Base-by-base conservation (phyloP, 2,113 vertebrate species). In the Lagopus muta region DNA sequence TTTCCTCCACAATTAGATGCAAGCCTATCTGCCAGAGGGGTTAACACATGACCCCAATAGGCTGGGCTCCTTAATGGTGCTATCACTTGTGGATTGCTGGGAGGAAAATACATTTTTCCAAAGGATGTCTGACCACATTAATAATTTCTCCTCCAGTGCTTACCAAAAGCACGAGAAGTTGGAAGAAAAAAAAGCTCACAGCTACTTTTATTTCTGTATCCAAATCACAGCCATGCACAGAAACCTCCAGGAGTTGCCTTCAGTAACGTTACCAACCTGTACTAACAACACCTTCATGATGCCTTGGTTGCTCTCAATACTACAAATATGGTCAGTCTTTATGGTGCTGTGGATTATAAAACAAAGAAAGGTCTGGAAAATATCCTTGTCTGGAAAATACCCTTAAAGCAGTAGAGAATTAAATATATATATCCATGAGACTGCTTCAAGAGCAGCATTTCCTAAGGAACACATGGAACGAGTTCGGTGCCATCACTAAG, bases 141-240 rank as follows among this genome's bases (percentile, higher is more conserved):
- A 95, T 93, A 74, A 66, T 65, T 96, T 97, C 92, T 94, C 94
- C 95, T 97, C 87, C 92, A 92, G 81, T 89, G 89, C 84, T 74
- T 30, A 73, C 87, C 80, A 87, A 96, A 94, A 58, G 94, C 38
- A 2, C 4, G 25, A 0, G 2, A 72, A 73, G 65, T 55, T 42
- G 10, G 34, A 38, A 70, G 69, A 36, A 5, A 93, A 93, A 34
- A 34, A 54, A 73, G 78, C 82, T 89, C 34, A 32, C 43, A 93
- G 67, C 36, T 58, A 24, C 70, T 90, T 27, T 40, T 81, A 65
- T 4, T 54, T 22, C 77, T 66, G 43, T 40, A 80, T 70, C 74
- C 1, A 10, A 78, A 43, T 58, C 15, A 54, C 48, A 80, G n/a
- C 2, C 30, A 4, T 16, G 27, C 55, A 66, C 38, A 71, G 32